phyloP scores from a whole-genome alignment of 2,113 vertebrate genomes.

The Syngnathoides biaculeatus region DNA sequence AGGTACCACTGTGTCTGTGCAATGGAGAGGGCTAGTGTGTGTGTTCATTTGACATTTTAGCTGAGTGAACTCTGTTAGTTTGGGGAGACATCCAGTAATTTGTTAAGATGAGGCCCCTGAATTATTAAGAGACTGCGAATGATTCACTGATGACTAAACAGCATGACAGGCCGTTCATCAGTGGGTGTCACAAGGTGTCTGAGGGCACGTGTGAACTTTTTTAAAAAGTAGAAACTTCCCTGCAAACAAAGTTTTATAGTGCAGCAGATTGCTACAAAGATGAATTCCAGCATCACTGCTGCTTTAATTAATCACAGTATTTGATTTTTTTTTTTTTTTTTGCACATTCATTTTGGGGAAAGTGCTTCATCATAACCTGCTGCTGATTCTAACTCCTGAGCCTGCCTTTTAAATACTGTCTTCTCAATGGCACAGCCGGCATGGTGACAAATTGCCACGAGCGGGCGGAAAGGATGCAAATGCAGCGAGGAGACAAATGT shows the following conservation, averaged over 20 bases:
- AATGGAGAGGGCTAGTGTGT: too few species aligned
- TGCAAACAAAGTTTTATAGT: conserved; percentile 1
- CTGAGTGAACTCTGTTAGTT: conserved; percentile 23
- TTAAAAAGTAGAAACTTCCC: background rate
- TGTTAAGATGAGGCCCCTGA: conserved; percentile 77
- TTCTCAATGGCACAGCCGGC: conserved; percentile 44
- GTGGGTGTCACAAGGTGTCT: conserved; percentile 42
- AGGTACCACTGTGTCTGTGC: too few species aligned
- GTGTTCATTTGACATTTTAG: background rate
- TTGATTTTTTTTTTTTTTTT: conserved; percentile 19
- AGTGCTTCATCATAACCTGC: conserved; percentile 59
- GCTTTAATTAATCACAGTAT: conserved; percentile 31
- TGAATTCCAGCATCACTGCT: conserved; percentile 1
- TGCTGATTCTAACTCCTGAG: conserved; percentile 33
- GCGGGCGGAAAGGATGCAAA: conserved; percentile 68
- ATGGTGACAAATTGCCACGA: conserved; percentile 69
- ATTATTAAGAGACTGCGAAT: conserved; percentile 95
- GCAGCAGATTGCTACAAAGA: background rate
- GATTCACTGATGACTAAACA: conserved; percentile 90
- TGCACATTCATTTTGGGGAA: conserved; percentile 38
- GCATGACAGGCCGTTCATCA: conserved; percentile 91
- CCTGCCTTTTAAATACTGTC: conserved; percentile 9
- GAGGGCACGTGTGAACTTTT: conserved; percentile 35
- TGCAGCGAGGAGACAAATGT: conserved; percentile 68
- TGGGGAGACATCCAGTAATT: conserved; percentile 72